Conservation (phyloP, 2,113 vertebrate species). For the Hippocampus mohnikei region DNA sequence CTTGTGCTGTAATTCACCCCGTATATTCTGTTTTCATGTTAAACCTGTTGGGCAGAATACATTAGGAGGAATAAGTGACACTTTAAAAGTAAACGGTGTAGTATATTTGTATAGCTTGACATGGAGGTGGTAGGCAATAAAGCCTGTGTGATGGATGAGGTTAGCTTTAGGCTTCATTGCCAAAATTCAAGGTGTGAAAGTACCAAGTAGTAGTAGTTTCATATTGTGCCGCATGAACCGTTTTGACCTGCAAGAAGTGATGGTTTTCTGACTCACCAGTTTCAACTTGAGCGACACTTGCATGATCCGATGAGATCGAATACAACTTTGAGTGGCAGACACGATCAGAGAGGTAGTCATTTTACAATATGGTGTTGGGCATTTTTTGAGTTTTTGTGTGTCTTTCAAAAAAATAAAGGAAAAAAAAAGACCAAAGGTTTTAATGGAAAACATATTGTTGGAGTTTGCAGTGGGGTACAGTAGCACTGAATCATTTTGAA, state of each 20-base stretch:
- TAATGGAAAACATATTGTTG: not conserved
- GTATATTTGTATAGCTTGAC: not conserved
- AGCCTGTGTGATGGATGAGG: not conserved
- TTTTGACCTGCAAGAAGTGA: not conserved
- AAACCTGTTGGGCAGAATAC: slow-evolving; percentile 35
- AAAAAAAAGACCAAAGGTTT: not conserved
- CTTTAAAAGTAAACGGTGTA: not conserved
- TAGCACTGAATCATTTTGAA: not conserved
- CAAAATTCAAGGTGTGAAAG: not conserved
- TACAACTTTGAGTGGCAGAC: not conserved
- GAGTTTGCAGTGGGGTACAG: not conserved
- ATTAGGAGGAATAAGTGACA: not conserved
- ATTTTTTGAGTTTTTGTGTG: not conserved
- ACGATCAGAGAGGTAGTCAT: not conserved
- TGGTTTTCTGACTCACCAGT: not conserved
- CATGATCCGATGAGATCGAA: not conserved
- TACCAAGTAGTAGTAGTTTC: not conserved
- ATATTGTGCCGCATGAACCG: not conserved
- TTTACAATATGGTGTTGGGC: not conserved
- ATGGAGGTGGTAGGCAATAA: not conserved
- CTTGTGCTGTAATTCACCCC: slow-evolving; percentile 54
- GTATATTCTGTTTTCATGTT: slow-evolving; percentile 49
- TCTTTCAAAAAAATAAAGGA: no score
- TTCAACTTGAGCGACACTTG: not conserved
- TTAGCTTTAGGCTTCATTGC: not conserved